Evolutionary conservation across 2,888 invertebrate genomes (phyloP).

Genomic region (Cabera pusaria): DNA sequence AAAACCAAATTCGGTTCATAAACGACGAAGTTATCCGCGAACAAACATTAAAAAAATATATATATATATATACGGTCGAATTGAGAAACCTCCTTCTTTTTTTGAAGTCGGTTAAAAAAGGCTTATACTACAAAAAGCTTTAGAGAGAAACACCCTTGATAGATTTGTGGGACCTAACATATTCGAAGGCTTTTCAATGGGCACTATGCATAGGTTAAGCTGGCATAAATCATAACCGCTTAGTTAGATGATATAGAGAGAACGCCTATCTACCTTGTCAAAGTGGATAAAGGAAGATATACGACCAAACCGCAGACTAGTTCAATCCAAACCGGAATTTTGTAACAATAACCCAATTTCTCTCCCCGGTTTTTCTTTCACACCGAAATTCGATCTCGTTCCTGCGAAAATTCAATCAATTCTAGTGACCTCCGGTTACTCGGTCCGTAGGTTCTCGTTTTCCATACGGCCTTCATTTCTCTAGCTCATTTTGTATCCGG

Average conservation of each 20-base stretch:
- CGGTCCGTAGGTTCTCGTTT: constrained; percentile 10
- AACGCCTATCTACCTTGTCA: background rate
- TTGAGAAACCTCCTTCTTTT: too few species aligned
- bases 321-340: constrained; percentile 8
- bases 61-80: too few species aligned
- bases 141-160: too few species aligned
- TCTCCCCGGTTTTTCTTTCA: constrained; percentile 17
- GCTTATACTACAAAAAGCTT: too few species aligned
- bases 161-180: constrained; percentile 3
- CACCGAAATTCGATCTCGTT: constrained; percentile 19
- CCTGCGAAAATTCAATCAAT: constrained; percentile 19
- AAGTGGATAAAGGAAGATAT: constrained; percentile 5
- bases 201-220: background rate
- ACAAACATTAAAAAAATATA: too few species aligned
- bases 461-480: constrained; percentile 20
- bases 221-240: constrained; percentile 2
- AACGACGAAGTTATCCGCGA: too few species aligned
- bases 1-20: too few species aligned
- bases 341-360: constrained; percentile 16
- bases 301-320: constrained; percentile 9
- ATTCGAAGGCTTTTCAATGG: background rate
- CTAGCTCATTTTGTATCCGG: constrained; percentile 14
- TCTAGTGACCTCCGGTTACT: constrained; percentile 13
- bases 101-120: too few species aligned
- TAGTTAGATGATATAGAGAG: too few species aligned